A percentile compares a stretch with the other conserved stretches of the same genome.
Evolutionary conservation across 1,140 invertebrate species (phyloP).

Genomic region (Sarcophaga peregrina): DNA sequence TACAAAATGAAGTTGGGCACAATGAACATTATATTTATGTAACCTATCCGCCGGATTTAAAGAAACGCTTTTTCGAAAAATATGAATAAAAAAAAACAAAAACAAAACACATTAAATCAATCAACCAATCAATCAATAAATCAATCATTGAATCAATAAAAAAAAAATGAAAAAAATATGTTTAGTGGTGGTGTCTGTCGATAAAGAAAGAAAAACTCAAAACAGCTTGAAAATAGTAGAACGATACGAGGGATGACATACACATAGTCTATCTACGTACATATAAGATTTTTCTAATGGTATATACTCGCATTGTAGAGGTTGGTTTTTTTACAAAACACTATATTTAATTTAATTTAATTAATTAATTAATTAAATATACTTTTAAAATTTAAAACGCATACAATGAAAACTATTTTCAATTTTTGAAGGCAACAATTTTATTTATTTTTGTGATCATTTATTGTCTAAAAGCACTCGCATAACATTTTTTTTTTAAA

Average conservation of each 20-base stretch:
- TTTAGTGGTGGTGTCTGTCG: not conserved
- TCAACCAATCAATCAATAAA: not conserved
- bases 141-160: not conserved
- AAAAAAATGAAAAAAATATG: no score
- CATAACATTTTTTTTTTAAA: conserved; percentile 12
- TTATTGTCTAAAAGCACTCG: conserved; percentile 12
- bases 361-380: no score
- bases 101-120: not conserved
- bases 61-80: conserved; percentile 82
- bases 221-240: conserved; percentile 17
- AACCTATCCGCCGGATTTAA: conserved; percentile 85
- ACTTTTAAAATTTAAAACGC: not conserved
- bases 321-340: not conserved
- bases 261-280: no score
- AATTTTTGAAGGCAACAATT: not conserved
- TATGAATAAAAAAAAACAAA: conserved; percentile 66
- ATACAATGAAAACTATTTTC: not conserved
- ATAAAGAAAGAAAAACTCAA: not conserved
- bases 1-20: conserved; percentile 64
- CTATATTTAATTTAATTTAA: not conserved
- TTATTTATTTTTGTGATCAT: not conserved
- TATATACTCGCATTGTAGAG: conserved; percentile 17
- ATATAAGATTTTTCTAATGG: not conserved
- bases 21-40: conserved; percentile 86
- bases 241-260: not conserved